A percentile compares a stretch with the other conserved stretches of the same genome.
Evolutionary conservation across 1,140 invertebrate genomes (phyloP).

Genomic region (Batillaria attramentaria): DNA sequence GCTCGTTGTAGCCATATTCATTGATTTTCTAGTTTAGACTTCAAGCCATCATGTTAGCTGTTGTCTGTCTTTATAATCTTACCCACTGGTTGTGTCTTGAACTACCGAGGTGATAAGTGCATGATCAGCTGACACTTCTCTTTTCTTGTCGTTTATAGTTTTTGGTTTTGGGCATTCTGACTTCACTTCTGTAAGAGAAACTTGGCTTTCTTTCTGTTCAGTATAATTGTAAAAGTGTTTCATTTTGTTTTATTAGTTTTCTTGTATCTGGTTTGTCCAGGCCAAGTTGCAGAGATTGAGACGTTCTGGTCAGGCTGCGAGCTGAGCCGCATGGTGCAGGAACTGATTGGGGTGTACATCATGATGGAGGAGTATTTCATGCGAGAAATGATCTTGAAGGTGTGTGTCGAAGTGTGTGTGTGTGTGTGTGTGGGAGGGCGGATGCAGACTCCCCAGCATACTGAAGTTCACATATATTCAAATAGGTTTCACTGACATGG

Average conservation of each 20-base stretch:
- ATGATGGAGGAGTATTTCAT: conserved; percentile 96
- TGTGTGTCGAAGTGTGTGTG: conserved; percentile 27
- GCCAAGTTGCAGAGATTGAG: conserved; percentile 78
- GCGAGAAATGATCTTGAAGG: conserved; percentile 94
- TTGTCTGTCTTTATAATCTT: too few relatives aligned
- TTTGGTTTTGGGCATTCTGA: too few relatives aligned
- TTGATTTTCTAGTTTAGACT: too few relatives aligned
- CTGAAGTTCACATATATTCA: not conserved
- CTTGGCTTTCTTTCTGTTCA: too few relatives aligned
- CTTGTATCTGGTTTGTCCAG: conserved; percentile 55
- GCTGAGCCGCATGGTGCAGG: conserved; percentile 88
- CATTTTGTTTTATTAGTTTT: not conserved
- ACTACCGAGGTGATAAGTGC: too few relatives aligned
- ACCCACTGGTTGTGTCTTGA: too few relatives aligned
- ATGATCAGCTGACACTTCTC: too few relatives aligned
- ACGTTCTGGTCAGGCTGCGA: conserved; percentile 83
- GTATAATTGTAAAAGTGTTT: too few relatives aligned
- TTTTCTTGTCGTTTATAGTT: too few relatives aligned
- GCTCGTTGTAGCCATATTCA: too few relatives aligned
- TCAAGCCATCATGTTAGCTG: too few relatives aligned
- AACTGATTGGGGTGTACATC: conserved; percentile 91
- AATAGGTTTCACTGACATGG: not conserved
- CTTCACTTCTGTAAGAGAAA: too few relatives aligned
- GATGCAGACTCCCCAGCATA: not conserved
- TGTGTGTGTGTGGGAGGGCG: not conserved